phyloP scores from a whole-genome alignment of 2,888 invertebrate genomes.

The Cephus runcator region DNA sequence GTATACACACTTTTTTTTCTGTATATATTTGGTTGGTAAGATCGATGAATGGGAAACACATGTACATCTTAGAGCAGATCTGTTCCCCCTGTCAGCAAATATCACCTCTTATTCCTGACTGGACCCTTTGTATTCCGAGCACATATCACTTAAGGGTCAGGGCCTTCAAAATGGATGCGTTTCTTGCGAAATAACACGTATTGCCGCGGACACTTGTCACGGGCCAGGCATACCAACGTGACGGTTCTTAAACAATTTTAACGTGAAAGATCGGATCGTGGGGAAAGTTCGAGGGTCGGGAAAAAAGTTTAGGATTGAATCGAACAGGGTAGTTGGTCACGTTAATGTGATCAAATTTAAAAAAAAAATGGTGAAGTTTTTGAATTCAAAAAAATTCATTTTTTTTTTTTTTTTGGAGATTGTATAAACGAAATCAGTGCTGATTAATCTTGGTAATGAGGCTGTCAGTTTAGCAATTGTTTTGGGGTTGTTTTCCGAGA shows the following conservation, averaged over 20 bases:
- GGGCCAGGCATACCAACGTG: constrained; percentile 55
- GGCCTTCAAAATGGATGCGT: constrained; percentile 62
- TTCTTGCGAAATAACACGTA: constrained; percentile 59
- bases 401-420: background rate
- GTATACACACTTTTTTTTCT: background rate
- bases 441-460: background rate
- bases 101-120: constrained; percentile 18
- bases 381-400: background rate
- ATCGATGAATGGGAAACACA: constrained; percentile 59
- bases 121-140: constrained; percentile 58
- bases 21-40: background rate
- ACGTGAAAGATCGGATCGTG: background rate
- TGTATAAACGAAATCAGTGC: background rate
- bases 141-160: constrained; percentile 64
- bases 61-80: constrained; percentile 34
- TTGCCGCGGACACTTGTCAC: constrained; percentile 56
- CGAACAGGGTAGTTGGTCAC: background rate
- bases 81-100: constrained; percentile 3
- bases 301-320: background rate
- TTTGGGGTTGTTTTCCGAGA: background rate
- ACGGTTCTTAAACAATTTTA: constrained; percentile 29
- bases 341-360: background rate
- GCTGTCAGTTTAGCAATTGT: background rate
- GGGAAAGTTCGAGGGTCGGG: background rate
- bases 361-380: background rate